Conservation (phyloP, 2,888 invertebrate species). For the Mythimna ferrago region DNA sequence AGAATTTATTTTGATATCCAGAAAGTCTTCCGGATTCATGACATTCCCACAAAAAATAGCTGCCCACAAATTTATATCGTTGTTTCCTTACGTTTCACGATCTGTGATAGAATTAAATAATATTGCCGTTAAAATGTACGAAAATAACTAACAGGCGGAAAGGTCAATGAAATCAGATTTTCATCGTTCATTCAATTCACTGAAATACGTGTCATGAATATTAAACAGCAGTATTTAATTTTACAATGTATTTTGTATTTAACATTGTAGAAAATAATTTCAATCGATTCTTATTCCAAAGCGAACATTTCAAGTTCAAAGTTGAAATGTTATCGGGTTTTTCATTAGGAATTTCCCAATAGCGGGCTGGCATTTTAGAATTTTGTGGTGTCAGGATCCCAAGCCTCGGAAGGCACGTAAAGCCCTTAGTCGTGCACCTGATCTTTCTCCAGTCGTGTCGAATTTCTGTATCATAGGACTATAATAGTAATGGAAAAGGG, state of each 20-base stretch:
- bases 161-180: slow-evolving; percentile 45
- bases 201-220: slow-evolving; percentile 56
- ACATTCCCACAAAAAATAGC: slow-evolving; percentile 24
- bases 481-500: too few relatives aligned
- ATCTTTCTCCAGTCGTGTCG: too few relatives aligned
- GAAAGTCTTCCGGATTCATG: slow-evolving; percentile 25
- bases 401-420: too few relatives aligned
- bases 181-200: slow-evolving; percentile 26
- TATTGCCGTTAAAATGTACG: slow-evolving; percentile 23
- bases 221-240: slow-evolving; percentile 28
- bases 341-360: neutral
- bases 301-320: neutral
- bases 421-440: too few relatives aligned
- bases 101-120: slow-evolving; percentile 22
- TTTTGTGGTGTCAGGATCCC: too few relatives aligned
- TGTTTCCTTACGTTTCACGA: slow-evolving; percentile 2
- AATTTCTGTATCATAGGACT: too few relatives aligned
- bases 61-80: slow-evolving; percentile 19
- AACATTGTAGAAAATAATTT: slow-evolving; percentile 15
- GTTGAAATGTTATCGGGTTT: neutral
- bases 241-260: neutral
- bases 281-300: neutral
- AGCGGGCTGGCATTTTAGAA: too few relatives aligned
- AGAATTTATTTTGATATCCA: neutral
- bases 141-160: slow-evolving; percentile 32